Percentiles rank a stretch among this genome's conserved stretches.
phyloP scores from a whole-genome alignment of 2,113 vertebrate genomes.

The Rynchops niger region DNA sequence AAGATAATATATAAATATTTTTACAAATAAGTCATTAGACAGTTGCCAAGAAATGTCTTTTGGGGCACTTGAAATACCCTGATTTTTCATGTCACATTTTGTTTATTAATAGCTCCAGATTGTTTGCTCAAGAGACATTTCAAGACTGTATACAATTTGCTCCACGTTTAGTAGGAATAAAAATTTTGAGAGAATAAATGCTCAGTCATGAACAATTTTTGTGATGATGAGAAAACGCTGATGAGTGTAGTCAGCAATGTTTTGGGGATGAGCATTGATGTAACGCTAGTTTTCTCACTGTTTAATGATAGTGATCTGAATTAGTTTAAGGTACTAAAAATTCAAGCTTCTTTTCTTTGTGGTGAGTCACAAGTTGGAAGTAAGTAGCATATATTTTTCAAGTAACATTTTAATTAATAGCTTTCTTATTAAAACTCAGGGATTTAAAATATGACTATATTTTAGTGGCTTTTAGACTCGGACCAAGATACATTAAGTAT shows the following conservation, averaged over 20 bases:
- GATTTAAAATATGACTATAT: not conserved
- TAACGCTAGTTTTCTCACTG: not conserved
- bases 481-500: not conserved
- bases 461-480: not conserved
- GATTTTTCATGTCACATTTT: slow-evolving; percentile 36
- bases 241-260: slow-evolving; percentile 22
- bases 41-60: slow-evolving; percentile 13
- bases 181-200: not conserved
- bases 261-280: not conserved
- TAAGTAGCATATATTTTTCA: not conserved
- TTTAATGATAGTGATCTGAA: not conserved
- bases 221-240: slow-evolving; percentile 5
- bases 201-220: slow-evolving; percentile 34
- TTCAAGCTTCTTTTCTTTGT: not conserved
- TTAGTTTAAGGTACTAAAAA: not conserved
- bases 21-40: slow-evolving; percentile 30
- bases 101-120: slow-evolving; percentile 38
- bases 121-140: slow-evolving; percentile 33
- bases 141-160: not conserved
- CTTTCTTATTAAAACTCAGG: not conserved
- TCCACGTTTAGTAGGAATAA: slow-evolving; percentile 4
- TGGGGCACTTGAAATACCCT: not conserved
- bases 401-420: not conserved
- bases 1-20: slow-evolving; percentile 7
- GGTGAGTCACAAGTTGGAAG: not conserved